Evolutionary conservation across 1,140 invertebrate species (phyloP).

Genomic region (Euura saliciscinereae): DNA sequence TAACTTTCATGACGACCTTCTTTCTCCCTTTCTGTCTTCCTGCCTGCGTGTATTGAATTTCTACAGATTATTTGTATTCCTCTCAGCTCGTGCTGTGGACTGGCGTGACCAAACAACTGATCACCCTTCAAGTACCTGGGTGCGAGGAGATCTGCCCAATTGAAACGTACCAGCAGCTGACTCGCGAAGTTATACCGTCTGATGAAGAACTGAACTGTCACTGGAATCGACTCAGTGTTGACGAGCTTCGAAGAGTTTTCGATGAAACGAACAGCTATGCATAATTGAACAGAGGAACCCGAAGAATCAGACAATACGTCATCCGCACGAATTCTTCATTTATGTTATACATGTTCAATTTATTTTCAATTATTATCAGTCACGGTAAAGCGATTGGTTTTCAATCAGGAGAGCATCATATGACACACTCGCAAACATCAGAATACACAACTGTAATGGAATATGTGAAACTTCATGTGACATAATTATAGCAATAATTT

Average conservation of each 20-base stretch:
- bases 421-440: no score
- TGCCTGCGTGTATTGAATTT: background rate
- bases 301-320: no score
- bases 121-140: constrained; percentile 60
- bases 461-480: no score
- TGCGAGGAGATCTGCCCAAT: constrained; percentile 64
- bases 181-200: background rate
- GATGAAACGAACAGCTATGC: background rate
- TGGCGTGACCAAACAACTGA: constrained; percentile 53
- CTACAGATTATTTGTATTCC: constrained; percentile 9
- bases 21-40: background rate
- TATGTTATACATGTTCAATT: no score
- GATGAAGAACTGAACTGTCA: constrained; percentile 4
- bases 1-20: background rate
- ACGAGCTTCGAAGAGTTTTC: no score
- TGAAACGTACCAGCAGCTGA: constrained; percentile 21
- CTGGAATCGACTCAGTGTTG: background rate
- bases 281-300: background rate
- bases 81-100: constrained; percentile 62
- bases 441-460: no score
- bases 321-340: no score
- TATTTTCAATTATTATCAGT: no score
- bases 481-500: no score
- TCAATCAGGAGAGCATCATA: no score
- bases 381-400: no score